Base-by-base conservation (phyloP, 2,888 invertebrate genomes). In the Hermaeophaga mercurialis region DNA sequence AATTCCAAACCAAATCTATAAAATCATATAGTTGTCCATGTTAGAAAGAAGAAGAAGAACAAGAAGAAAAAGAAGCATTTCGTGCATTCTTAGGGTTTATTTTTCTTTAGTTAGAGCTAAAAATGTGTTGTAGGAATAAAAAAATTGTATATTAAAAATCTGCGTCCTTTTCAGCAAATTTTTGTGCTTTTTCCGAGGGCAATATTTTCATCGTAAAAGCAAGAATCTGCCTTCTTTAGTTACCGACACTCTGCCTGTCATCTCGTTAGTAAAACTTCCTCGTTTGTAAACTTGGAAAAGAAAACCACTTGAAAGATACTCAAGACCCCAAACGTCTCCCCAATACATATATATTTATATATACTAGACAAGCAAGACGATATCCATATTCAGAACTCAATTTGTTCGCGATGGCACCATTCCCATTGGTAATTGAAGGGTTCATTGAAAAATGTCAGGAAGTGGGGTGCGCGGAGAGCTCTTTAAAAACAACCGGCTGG, bases 381-480 rank as follows among this genome's bases (percentile, higher is more conserved):
- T 69, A 71, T 69, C 66, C 68, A 69, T 70, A 70, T 68, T 69
- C 68, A 67, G 67, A 50, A 69, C 65, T 66, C 64, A 67, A 67
- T 70, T 70, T 62, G 52, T 62, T 14, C 11, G 55, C 54, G 52
- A 58, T 58, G n/a, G 58, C 59, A 61, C 68, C 67, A 69, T 70
- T 71, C 68, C 64, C 70, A 68, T 70, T 64, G 67, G 68, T 70
- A 71, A 72, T 71, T 72, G 72, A 71, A 71, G 71, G 66, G 66
- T 67, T 67, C 65, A 65, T 49, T 64, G 66, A 67, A 71, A 68
- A 69, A 70, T 69, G 67, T 69, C 65, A 65, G 67, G 24, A 55
- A 48, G 24, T 22, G 14, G 55, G 43, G 43, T 43, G 48, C 26
- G 26, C 12, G 17, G 18, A 49, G 49, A 26, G 49, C n/a, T 38